phyloP scores from a whole-genome alignment of 1,140 invertebrate genomes.

The Hylaeus anthracinus region DNA sequence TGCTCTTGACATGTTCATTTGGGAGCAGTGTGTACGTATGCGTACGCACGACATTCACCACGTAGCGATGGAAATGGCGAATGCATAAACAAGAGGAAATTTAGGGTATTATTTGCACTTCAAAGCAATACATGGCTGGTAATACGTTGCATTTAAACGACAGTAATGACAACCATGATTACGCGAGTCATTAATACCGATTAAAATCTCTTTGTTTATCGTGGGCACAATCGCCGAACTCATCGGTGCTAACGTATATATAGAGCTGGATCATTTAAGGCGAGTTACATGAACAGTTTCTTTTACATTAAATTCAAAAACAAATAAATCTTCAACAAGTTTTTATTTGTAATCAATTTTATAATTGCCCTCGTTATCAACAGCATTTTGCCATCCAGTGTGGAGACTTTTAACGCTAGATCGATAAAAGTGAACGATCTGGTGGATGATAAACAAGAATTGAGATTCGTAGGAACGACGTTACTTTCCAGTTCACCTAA shows the following conservation, averaged over 20 bases:
- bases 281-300: no score
- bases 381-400: no score
- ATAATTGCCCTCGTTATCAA: no score
- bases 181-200: constrained; percentile 48
- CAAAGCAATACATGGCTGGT: constrained; percentile 2
- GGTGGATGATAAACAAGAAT: no score
- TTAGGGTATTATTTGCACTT: constrained; percentile 49
- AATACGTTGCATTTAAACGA: constrained; percentile 5
- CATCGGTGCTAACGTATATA: no score
- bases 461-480: no score
- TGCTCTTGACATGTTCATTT: constrained; percentile 65
- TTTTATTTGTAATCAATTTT: no score
- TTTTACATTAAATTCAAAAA: no score
- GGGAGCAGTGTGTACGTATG: constrained; percentile 42
- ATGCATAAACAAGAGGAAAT: constrained; percentile 60
- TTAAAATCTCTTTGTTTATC: constrained; percentile 36
- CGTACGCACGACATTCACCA: constrained; percentile 25
- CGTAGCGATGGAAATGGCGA: constrained; percentile 36
- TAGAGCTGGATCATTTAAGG: neutral
- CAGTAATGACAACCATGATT: constrained; percentile 7
- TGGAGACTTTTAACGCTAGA: no score
- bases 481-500: no score
- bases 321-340: no score
- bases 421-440: no score
- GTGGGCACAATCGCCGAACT: neutral